Percentiles rank a stretch among this genome's conserved stretches.
phyloP scores from a whole-genome alignment of 2,113 vertebrate species.

The Lamprotornis superbus region DNA sequence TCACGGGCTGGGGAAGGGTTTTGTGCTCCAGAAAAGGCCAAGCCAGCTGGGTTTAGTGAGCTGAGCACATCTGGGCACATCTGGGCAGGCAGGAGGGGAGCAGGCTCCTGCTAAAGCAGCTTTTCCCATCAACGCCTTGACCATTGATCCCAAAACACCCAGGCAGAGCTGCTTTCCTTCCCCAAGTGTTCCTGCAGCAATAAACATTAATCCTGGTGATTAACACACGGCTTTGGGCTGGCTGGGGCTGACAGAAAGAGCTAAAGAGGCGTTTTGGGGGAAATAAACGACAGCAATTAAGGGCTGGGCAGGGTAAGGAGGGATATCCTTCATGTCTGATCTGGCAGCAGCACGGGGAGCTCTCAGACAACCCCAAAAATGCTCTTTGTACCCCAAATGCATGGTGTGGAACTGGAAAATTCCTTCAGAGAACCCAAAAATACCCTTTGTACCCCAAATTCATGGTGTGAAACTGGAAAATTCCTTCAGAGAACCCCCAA shows the following conservation, averaged over 20 bases:
- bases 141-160: neutral
- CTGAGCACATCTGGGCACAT: accelerated
- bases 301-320: neutral
- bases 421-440: neutral
- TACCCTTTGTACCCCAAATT: accelerated
- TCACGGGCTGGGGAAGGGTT: accelerated
- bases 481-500: too few relatives aligned
- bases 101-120: neutral
- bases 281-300: neutral
- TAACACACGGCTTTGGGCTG: neutral
- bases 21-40: neutral
- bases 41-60: accelerated
- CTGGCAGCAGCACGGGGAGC: accelerated
- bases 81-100: neutral
- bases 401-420: accelerated
- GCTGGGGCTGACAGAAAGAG: neutral
- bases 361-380: neutral
- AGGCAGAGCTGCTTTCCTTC: neutral
- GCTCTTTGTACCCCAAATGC: accelerated
- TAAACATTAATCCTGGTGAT: neutral
- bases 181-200: neutral
- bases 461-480: accelerated
- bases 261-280: neutral
- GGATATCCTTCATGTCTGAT: neutral
- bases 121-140: neutral